Conservation (phyloP, 2,797 vertebrate genomes). For the Glossophaga mutica region DNA sequence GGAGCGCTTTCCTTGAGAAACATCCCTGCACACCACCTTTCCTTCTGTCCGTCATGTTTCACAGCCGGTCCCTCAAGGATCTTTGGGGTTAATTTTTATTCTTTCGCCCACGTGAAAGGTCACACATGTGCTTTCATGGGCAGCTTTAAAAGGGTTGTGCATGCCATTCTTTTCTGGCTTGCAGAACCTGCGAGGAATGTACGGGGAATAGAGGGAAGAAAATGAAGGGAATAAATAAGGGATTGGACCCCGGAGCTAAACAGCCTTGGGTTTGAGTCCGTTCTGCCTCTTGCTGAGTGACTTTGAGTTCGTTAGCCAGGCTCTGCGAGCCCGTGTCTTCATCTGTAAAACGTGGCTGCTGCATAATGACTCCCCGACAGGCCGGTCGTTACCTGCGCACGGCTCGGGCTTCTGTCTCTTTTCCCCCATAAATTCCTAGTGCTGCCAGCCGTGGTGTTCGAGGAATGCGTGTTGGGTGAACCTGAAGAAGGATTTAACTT, state of each 20-base stretch:
- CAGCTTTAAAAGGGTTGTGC: neutral
- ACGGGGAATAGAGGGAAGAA: neutral
- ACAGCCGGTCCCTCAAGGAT: neutral
- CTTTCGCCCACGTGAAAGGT: neutral
- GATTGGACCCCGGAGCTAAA: neutral
- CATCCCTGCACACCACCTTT: fast-evolving
- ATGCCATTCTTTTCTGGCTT: neutral
- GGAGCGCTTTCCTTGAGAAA: neutral
- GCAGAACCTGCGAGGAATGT: neutral
- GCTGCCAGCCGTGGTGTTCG: fast-evolving
- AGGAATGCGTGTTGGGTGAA: neutral
- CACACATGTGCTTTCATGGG: no score
- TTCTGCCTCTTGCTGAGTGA: neutral
- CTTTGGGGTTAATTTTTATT: neutral
- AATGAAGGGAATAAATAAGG: neutral
- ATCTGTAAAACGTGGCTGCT: neutral
- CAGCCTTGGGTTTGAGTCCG: neutral
- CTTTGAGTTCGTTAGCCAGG: conserved; percentile 17
- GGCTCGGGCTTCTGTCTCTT: neutral
- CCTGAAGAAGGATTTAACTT: neutral
- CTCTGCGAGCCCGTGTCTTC: neutral
- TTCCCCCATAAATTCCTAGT: neutral
- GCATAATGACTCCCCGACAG: neutral
- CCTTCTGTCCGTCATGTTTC: neutral
- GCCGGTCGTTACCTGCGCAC: neutral